Base-by-base conservation (phyloP, 1,140 invertebrate species). In the Drosophila melanica region DNA sequence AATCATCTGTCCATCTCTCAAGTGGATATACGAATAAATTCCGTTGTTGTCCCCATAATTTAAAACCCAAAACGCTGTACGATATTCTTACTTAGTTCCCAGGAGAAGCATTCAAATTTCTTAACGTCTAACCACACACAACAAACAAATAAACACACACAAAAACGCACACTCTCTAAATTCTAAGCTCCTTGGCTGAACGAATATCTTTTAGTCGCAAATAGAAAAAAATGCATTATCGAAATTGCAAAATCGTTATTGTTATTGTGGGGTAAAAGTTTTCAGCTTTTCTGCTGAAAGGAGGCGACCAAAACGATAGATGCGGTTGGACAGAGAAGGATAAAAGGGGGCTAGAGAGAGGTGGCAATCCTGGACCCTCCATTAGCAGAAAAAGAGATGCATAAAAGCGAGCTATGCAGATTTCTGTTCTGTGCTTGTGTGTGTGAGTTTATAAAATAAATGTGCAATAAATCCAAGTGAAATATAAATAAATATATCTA, bases 231-330 rank as follows among this genome's bases (percentile, higher is more conserved):
- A 81, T 87, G 82, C 82, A 87, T 87, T 87, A 87, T 87, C 76
- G 82, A 78, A 87, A 87, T 87, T 87, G 82, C 79, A 74, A 65
- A 89, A 82, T 87, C 72, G 75, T 87, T 81, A 86, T 77, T 79
- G 82, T 86, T 82, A 79, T 89, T 53, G 72, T 74, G 53, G 64
- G 58, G 20, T 73, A 73, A 81, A 74, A 85, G 75, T 78, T 89
- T 76, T 63, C 35, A 62, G 53, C 70, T 87, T 67, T 82, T 81
- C 76, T 82, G 68, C 63, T 37, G 44, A 44, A 65, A 57, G 23
- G 33, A 16, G 67, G 66, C 64, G 70, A 79, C 71, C n/a, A 42
- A 58, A 63, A 53, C 45, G 37, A 63, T 33, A 35, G 37, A 27
- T 53, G n/a, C 51, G 68, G 58, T 27, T 74, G 41, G 16, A 69